Percentiles rank a stretch among this genome's conserved stretches.
Conservation (phyloP, 2,888 invertebrate species). For the Panopea generosa region DNA sequence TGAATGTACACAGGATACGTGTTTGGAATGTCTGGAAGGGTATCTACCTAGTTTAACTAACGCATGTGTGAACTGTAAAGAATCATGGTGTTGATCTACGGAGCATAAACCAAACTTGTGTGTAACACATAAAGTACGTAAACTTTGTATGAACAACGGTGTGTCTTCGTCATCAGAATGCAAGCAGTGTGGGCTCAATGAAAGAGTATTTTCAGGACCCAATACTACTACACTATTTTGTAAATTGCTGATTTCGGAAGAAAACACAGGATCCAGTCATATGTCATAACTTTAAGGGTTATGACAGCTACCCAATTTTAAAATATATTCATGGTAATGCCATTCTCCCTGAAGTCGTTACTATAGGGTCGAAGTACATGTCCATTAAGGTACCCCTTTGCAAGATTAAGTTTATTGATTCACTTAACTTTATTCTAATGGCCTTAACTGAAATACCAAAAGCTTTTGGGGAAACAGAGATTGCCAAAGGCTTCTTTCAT, state of each 20-base stretch:
- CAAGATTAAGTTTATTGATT: constrained; percentile 47
- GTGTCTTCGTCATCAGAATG: constrained; percentile 30
- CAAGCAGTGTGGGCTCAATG: constrained; percentile 40
- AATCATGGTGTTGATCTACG: constrained; percentile 43
- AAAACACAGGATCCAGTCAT: constrained; percentile 39
- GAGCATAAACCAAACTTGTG: constrained; percentile 51
- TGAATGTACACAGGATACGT: constrained; percentile 39
- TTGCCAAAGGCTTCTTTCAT: constrained; percentile 32
- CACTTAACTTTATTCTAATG: constrained; percentile 32
- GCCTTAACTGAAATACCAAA: constrained; percentile 9
- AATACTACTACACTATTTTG: constrained; percentile 41
- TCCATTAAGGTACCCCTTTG: constrained; percentile 30
- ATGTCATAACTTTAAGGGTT: constrained; percentile 55
- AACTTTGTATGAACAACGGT: constrained; percentile 22
- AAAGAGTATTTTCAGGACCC: constrained; percentile 28
- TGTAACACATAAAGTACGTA: constrained; percentile 54
- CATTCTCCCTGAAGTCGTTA: constrained; percentile 40
- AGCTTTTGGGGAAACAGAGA: constrained; percentile 34
- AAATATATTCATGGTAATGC: constrained; percentile 38
- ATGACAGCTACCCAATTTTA: constrained; percentile 45
- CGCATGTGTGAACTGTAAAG: constrained; percentile 48
- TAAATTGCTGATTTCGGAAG: constrained; percentile 54
- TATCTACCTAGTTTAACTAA: constrained; percentile 4
- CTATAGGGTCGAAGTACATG: constrained; percentile 48
- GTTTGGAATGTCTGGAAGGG: constrained; percentile 29